These are phyloP conservation scores for Ochotona princeps DNA, from an alignment of 2,113 vertebrate species.

Conservation along the genomic window DNA sequence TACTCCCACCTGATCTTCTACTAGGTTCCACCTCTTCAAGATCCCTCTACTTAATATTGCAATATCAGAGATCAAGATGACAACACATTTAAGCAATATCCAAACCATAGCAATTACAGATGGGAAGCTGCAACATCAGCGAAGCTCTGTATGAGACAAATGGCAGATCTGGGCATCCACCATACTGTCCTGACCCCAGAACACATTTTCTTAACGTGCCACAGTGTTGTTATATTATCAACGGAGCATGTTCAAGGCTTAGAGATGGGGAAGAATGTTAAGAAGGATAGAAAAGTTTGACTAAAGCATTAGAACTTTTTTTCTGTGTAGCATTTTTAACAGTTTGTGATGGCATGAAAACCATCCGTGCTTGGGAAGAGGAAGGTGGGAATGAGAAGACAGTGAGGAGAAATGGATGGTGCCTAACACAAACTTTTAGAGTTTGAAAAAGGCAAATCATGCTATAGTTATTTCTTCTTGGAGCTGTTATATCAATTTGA, in stretches of 20 bases:
- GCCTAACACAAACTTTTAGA: background rate
- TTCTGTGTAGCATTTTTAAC: background rate
- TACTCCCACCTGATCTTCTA: too few relatives aligned
- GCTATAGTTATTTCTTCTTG: background rate
- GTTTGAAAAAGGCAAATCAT: background rate
- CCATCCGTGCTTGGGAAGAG: background rate
- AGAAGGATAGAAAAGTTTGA: background rate
- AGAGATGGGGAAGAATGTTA: background rate
- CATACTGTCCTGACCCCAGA: background rate
- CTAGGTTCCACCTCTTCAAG: too few relatives aligned
- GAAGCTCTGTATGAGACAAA: background rate
- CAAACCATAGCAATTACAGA: background rate
- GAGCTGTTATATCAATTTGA: background rate
- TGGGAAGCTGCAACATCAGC: background rate
- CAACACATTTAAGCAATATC: too few relatives aligned
- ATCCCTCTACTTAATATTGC: too few relatives aligned
- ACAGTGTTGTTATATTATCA: background rate
- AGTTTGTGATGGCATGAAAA: background rate
- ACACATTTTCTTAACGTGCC: background rate
- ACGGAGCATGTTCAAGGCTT: background rate
- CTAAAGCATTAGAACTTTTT: background rate
- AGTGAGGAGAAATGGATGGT: background rate
- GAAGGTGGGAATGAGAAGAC: background rate
- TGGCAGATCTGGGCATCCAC: background rate
- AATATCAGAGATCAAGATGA: too few relatives aligned